A percentile compares a stretch with the other conserved stretches of the same genome.
These are phyloP conservation scores for Bombus vancouverensis DNA, from an alignment of 1,140 invertebrate species.

Conservation along the genomic window DNA sequence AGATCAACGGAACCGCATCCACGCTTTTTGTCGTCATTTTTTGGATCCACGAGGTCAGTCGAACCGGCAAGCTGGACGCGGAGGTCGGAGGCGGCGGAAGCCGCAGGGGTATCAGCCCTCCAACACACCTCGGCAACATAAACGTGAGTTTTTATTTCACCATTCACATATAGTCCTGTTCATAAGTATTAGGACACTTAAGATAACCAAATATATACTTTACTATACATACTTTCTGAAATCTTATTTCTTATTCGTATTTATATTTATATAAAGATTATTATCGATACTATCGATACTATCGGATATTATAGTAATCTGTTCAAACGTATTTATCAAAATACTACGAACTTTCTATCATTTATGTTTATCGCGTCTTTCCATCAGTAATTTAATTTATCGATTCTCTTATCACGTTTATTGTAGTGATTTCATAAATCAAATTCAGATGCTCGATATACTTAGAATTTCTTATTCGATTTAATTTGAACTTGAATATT, in stretches of 20 bases:
- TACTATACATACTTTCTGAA: not conserved
- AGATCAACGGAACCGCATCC: not conserved
- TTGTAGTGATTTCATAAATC: not conserved
- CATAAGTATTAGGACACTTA: not conserved
- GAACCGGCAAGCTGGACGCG: slow-evolving; percentile 78
- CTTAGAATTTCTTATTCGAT: not conserved
- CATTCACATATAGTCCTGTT: not conserved
- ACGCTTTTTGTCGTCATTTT: slow-evolving; percentile 3
- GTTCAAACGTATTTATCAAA: too few relatives aligned
- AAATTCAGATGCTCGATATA: not conserved
- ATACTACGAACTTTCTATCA: too few relatives aligned
- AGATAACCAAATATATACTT: not conserved
- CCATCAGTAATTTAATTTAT: too few relatives aligned
- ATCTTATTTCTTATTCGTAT: not conserved
- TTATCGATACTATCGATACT: not conserved
- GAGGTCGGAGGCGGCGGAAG: slow-evolving; percentile 74
- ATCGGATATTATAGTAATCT: too few relatives aligned
- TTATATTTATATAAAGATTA: not conserved
- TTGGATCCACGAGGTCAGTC: slow-evolving; percentile 36
- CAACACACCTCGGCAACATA: slow-evolving; percentile 76
- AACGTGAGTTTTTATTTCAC: slow-evolving; percentile 74
- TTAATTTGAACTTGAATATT: not conserved
- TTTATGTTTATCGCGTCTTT: too few relatives aligned
- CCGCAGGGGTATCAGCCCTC: slow-evolving; percentile 78
- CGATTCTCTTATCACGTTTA: too few relatives aligned